Evolutionary conservation across 2,888 invertebrate genomes (phyloP).

Genomic region (Perdita meconis): DNA sequence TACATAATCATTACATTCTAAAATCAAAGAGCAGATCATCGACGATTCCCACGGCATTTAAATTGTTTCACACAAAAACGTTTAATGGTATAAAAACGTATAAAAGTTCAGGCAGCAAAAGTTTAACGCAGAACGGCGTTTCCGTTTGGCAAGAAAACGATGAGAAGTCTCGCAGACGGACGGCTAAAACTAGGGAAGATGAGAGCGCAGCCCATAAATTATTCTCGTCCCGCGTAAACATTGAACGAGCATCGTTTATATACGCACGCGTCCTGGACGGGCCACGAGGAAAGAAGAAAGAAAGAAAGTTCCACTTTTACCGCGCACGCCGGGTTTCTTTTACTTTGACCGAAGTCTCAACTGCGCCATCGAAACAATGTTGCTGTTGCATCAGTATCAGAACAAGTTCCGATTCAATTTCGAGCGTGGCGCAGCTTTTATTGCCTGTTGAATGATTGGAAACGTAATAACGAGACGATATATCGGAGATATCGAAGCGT

Average conservation of each 20-base stretch:
- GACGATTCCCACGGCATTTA: too few relatives aligned
- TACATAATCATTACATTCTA: too few relatives aligned
- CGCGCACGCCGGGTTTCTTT: slow-evolving; percentile 21
- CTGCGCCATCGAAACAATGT: not conserved
- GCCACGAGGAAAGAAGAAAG: slow-evolving; percentile 21
- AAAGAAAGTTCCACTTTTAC: slow-evolving; percentile 51
- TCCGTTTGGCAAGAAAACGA: slow-evolving; percentile 21
- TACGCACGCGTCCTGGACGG: not conserved
- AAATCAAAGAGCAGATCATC: too few relatives aligned
- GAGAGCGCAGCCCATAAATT: slow-evolving; percentile 50
- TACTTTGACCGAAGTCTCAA: not conserved
- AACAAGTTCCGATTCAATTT: slow-evolving; percentile 5
- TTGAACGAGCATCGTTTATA: slow-evolving; percentile 53
- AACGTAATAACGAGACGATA: too few relatives aligned
- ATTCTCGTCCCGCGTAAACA: slow-evolving; percentile 61
- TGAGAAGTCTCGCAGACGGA: slow-evolving; percentile 7
- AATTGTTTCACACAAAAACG: too few relatives aligned
- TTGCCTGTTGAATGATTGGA: too few relatives aligned
- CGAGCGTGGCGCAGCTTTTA: slow-evolving; percentile 3
- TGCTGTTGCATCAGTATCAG: not conserved
- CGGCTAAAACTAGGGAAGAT: slow-evolving; percentile 24
- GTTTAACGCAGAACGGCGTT: too few relatives aligned
- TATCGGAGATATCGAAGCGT: too few relatives aligned
- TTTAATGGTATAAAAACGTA: too few relatives aligned
- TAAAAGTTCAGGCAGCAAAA: too few relatives aligned